Evolutionary conservation across 2,797 vertebrate genomes (phyloP).

Genomic region (Characodon lateralis): DNA sequence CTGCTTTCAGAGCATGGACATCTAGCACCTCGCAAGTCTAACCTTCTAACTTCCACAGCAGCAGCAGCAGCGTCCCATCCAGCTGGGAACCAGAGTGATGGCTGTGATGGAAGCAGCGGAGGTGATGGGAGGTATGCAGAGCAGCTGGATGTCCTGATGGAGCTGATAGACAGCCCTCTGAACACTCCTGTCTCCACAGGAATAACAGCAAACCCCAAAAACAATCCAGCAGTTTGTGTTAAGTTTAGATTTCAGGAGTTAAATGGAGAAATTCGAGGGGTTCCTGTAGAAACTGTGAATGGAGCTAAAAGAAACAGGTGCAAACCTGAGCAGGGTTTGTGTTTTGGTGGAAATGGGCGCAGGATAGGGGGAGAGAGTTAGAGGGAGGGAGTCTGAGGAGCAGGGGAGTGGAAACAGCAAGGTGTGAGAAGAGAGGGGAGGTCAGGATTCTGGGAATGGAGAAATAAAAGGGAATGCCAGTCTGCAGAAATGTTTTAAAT

Average conservation of each 20-base stretch:
- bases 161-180: constrained; percentile 28
- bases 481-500: constrained; percentile 63
- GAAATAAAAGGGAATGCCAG: constrained; percentile 67
- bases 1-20: constrained; percentile 79
- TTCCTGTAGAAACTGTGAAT: constrained; percentile 47
- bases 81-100: constrained; percentile 68
- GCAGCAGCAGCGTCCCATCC: constrained; percentile 66
- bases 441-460: constrained; percentile 37
- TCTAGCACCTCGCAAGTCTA: constrained; percentile 76
- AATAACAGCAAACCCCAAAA: constrained; percentile 34
- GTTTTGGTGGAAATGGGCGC: constrained; percentile 84
- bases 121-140: constrained; percentile 18
- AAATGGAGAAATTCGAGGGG: constrained; percentile 27
- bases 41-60: constrained; percentile 69
- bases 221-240: constrained; percentile 40
- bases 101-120: constrained; percentile 41
- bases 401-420: constrained; percentile 75
- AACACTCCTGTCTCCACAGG: constrained; percentile 48
- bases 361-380: constrained; percentile 67
- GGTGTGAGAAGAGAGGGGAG: constrained; percentile 51
- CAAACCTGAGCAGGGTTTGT: constrained; percentile 78
- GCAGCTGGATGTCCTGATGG: constrained; percentile 46
- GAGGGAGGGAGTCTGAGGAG: constrained; percentile 70
- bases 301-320: constrained; percentile 60
- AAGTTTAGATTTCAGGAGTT: constrained; percentile 23